Evolutionary conservation across 2,113 vertebrate species (phyloP), one percentile per base, ranked within the genome.

Genomic region (Oncorhynchus mykiss): DNA sequence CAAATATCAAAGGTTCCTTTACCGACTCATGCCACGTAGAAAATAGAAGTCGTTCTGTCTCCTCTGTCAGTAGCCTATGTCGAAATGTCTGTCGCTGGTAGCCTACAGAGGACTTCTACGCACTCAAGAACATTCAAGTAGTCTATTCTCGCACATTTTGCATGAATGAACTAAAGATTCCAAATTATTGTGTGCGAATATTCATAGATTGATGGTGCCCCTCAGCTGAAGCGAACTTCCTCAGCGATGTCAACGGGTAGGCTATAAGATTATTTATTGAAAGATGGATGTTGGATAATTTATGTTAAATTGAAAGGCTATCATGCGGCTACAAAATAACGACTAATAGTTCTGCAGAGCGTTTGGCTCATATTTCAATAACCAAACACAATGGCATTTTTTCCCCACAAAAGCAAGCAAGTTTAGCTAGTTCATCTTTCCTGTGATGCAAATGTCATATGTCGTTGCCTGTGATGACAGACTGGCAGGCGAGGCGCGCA

Each of bases 41-140:
- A 83, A 80, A 80, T 79, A 83, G 86, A 80, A 67, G 80, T 80
- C 70, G 74, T 80, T 51, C 79, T 79, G 80, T 84, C 86, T 80
- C 85, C 79, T 82, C 78, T 81, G 86, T 87, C 83, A 73, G 81
- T 84, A 90, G 82, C 81, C 86, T 57, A 82, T 57, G 71, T 78
- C 72, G 69, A 57, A 67, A n/a, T 39, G 54, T 29, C 67, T 68
- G 66, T 29, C 25, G 16, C 51, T 16, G 12, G 16, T 18, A 31
- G 70, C 20, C 69, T 48, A 18, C n/a, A 59, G 34, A 68, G 20
- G 68, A 66, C 59, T 71, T 66, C 62, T 24, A 69, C 84, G 68
- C 87, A 86, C 87, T 92, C 89, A 90, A 86, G 81, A 91, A 89
- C 88, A 80, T 73, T 83, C 83, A 80, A 78, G 71, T 75, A 27